Evolutionary conservation across 2,797 vertebrate species (phyloP), one percentile per base, ranked within the genome.

Genomic region (Clarias fuscus): DNA sequence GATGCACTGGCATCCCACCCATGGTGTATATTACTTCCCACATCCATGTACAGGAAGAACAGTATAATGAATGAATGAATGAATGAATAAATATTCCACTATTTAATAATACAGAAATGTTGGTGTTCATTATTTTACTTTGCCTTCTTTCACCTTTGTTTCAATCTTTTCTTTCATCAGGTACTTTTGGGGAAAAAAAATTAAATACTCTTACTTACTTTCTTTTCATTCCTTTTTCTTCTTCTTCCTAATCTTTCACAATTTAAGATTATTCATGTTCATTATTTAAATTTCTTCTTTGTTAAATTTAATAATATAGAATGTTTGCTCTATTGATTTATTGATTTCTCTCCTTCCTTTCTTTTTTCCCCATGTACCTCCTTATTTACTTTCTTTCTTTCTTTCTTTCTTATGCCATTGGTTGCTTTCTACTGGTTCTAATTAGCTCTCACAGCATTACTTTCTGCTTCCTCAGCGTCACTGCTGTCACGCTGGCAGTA

Each of bases 401-500:
- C 27, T 64, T 11, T 76, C 6, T 56, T 22, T 30, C 15, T 15
- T 0, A 7, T 27, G 14, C 4, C 30, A 40, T 1, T 70, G 20
- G 73, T 4, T 22, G 24, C 22, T 7, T 33, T 8, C 7, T 37
- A 79, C 14, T 22, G 4, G 30, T 79, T 8, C 6, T 27, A 6
- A 7, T 7, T 75, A 24, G 4, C 17, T 59, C 15, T 40, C 62
- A 27, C 13, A 80, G 7, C 22, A 43, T 80, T 80, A 27, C 11
- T 40, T 80, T n/a, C n/a, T 64, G 18, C 85, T 7, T 82, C 33
- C 59, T 88, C 78, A 0, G 58, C 88, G 89, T 94, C 93, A 93
- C 88, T 87, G 64, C 85, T 87, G 70, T 90, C 90, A 91, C 82
- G 94, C 94, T 94, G 94, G 94, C 92, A 93, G 91, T 90, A 92